Evolutionary conservation across 1,140 invertebrate species (phyloP), one percentile per base, ranked within the genome.

Genomic region (Andricus grossulariae): DNA sequence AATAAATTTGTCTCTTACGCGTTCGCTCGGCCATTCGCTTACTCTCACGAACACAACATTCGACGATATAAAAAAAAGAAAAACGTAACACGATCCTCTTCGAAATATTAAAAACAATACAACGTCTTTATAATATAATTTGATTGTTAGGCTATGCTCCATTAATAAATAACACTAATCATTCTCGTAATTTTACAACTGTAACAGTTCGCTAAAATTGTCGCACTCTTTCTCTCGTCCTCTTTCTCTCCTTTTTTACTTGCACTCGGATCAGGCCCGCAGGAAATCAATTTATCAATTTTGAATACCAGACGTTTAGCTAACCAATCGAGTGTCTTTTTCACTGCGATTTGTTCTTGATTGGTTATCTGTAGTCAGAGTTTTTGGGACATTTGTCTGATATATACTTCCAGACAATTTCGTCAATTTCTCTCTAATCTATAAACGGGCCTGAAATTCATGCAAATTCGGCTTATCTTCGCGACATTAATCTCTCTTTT

Each of bases 141-240:
- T 52, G 60, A 75, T 75, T 55, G 18, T 74, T 57, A 72, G 71
- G 18, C 71, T 72, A 72, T 72, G 13, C 74, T 79, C 76, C 73
- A 79, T 79, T 73, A 74, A 83, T 83, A 83, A 83, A 81, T 83
- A 83, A 77, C 75, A 79, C 75, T 81, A 78, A 82, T 77, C 51
- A 21, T 54, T 75, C 54, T 84, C 79, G 80, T 78, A 70, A 82
- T 77, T 75, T 75, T 75, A 71, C 73, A 78, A 78, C 55, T 70
- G 49, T 77, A 77, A 78, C 76, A 77, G 39, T 66, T 76, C 18
- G 10, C 70, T 50, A 73, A 82, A 73, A 76, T 73, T 78, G 71
- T 50, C 51, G 60, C 50, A 73, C 66, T 75, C 25, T 57, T 45
- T 52, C 60, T 77, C 72, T 75, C 25, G 25, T 45, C 73, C 25